Conservation (phyloP, 2,797 vertebrate species). For the Paramormyrops hopkinsi region DNA sequence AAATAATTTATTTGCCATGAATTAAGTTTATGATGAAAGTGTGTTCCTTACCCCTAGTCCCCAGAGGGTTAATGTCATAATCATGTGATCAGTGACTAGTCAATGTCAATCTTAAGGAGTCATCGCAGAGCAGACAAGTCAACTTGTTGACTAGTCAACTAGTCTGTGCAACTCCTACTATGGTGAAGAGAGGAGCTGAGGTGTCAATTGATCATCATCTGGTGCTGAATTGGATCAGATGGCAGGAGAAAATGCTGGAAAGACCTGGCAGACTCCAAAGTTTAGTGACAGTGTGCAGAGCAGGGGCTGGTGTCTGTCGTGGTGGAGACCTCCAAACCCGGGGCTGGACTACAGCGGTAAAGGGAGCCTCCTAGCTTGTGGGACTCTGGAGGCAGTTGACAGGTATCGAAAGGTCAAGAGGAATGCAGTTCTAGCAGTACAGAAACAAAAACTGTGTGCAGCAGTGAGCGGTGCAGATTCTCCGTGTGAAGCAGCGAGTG, state of each 20-base stretch:
- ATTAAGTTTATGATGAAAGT: neutral
- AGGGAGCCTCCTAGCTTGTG: neutral
- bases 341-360: neutral
- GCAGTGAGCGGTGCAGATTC: conserved; percentile 63
- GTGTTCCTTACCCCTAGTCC: neutral
- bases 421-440: conserved; percentile 49
- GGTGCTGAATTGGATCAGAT: neutral
- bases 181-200: neutral
- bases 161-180: neutral
- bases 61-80: neutral
- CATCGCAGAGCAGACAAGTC: neutral
- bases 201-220: neutral
- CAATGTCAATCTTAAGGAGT: neutral
- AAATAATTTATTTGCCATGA: neutral
- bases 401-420: neutral
- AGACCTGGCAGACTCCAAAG: neutral
- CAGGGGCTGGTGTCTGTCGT: neutral
- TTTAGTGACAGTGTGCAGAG: neutral
- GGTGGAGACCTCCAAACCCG: neutral
- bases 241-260: neutral
- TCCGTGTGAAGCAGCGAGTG: conserved; percentile 75
- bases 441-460: conserved; percentile 70
- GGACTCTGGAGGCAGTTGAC: neutral
- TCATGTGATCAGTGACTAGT: neutral
- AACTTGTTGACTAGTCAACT: neutral